Percentiles rank a stretch among this genome's conserved stretches.
Evolutionary conservation across 2,888 invertebrate species (phyloP).

Genomic region (Acanthopleura granulata): DNA sequence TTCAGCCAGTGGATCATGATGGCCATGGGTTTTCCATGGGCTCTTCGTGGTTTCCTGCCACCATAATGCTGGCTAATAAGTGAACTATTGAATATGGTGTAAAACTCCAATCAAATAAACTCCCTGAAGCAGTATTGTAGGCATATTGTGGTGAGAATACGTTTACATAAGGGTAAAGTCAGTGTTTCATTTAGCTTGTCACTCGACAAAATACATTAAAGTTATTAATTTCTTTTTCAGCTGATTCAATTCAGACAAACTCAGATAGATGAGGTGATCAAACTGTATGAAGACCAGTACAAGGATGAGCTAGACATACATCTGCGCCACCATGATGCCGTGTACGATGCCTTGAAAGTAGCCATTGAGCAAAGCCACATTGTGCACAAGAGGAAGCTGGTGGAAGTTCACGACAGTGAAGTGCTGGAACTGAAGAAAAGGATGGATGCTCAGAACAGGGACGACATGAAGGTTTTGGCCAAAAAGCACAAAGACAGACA

Average conservation of each 20-base stretch:
- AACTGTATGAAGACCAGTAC: constrained; percentile 75
- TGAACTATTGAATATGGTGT: too few relatives aligned
- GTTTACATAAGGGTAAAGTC: too few relatives aligned
- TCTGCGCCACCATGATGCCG: constrained; percentile 85
- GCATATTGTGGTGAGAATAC: too few relatives aligned
- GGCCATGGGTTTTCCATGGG: too few relatives aligned
- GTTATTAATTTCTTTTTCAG: constrained; percentile 39
- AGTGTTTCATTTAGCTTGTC: too few relatives aligned
- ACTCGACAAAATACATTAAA: too few relatives aligned
- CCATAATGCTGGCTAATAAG: too few relatives aligned
- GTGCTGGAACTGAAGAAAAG: constrained; percentile 76
- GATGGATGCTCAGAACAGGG: constrained; percentile 85
- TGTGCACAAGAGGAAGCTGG: constrained; percentile 71
- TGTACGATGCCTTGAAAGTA: constrained; percentile 59
- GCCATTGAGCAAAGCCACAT: constrained; percentile 51
- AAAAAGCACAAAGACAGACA: constrained; percentile 90
- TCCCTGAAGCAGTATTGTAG: too few relatives aligned
- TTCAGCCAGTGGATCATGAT: too few relatives aligned
- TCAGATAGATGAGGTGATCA: constrained; percentile 62
- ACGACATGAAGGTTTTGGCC: constrained; percentile 88
- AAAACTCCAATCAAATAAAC: too few relatives aligned
- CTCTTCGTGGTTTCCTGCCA: too few relatives aligned
- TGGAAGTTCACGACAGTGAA: constrained; percentile 65
- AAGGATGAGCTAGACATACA: constrained; percentile 82
- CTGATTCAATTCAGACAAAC: constrained; percentile 62